Base-by-base conservation (phyloP, 2,113 vertebrate genomes). In the Notarius lentiginosus region DNA sequence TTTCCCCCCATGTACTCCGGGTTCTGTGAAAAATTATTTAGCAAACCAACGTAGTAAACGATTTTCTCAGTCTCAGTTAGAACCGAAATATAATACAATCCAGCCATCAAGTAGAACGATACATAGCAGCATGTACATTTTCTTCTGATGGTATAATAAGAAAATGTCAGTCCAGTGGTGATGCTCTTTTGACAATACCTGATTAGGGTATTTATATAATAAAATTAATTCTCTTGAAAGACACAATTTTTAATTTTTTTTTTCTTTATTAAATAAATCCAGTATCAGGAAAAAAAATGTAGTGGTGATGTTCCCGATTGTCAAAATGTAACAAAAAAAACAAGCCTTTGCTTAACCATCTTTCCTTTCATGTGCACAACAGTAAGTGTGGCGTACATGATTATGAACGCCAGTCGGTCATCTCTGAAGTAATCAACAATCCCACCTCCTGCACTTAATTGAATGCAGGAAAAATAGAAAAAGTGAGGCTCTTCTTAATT, bases 401-500 rank as follows among this genome's bases (percentile, higher is more conserved):
- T 61, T 79, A 58, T 82, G 68, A 84, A 88, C 73, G 14, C 30
- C 58, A 27, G 30, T 76, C 20, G 65, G 49, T 83, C 47, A 83
- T 83, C 20, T 83, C 22, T 47, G 60, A 77, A 82, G 61, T 79
- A 86, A 88, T 86, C 87, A 86, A 68, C 30, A 77, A 84, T 77
- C 18, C 79, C 70, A 41, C 10, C 34, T 86, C 49, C 87, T 88
- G 63, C 51, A 80, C 30, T 79, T 88, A 88, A 87, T 81, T 76
- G 58, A 88, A 88, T 82, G 66, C 41, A 24, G 77, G 63, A 82
- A 82, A 88, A 90, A 88, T 53, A 65, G 86, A 90, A 80, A 86
- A 80, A 86, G 90, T 56, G 79, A 89, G 89, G 85, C 12, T 86
- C 66, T 88, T 86, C 91, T 90, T 95, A 94, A 94, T 94, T 92